phyloP scores from a whole-genome alignment of 2,113 vertebrate genomes.

The Notothenia coriiceps region DNA sequence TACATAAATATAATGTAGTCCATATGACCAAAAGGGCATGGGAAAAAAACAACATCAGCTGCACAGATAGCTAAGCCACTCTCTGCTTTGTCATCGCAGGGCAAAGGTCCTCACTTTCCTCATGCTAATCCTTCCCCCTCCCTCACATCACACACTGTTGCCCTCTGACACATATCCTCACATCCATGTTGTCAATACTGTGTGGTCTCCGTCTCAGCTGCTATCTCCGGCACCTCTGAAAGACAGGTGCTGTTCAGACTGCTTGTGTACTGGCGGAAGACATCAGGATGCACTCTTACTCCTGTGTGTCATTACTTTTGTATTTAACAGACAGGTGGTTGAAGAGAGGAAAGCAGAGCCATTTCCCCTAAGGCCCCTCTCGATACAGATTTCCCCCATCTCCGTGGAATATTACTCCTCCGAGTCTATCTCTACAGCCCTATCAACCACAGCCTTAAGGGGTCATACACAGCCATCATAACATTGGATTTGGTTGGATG shows the following conservation, averaged over 20 bases:
- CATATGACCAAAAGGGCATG: slow-evolving; percentile 14
- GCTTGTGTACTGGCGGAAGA: slow-evolving; percentile 18
- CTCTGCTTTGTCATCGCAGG: slow-evolving; percentile 31
- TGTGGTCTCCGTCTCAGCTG: slow-evolving; percentile 32
- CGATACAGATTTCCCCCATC: slow-evolving; percentile 59
- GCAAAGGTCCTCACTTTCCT: slow-evolving; percentile 25
- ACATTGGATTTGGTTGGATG: slow-evolving; percentile 40
- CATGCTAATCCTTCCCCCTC: slow-evolving; percentile 20
- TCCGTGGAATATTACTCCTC: slow-evolving; percentile 50
- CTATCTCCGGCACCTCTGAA: slow-evolving; percentile 23
- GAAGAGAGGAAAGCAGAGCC: slow-evolving; percentile 33
- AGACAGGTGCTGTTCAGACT: slow-evolving; percentile 27
- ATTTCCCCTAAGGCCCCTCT: slow-evolving; percentile 36
- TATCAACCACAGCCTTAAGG: slow-evolving; percentile 28
- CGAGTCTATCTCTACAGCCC: slow-evolving; percentile 17
- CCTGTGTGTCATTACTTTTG: slow-evolving; percentile 53
- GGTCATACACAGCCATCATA: slow-evolving; percentile 34
- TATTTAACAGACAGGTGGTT: slow-evolving; percentile 10
- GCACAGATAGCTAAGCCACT: background rate
- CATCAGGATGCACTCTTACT: slow-evolving; percentile 42
- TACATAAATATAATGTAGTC: slow-evolving; percentile 6
- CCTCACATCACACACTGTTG: slow-evolving; percentile 1
- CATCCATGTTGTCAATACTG: slow-evolving; percentile 11
- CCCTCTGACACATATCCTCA: slow-evolving; percentile 29
- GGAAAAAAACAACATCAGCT: background rate